Percentiles rank a stretch among this genome's conserved stretches.
Evolutionary conservation across 2,797 vertebrate species (phyloP).

Genomic region (Acipenser oxyrinchus): DNA sequence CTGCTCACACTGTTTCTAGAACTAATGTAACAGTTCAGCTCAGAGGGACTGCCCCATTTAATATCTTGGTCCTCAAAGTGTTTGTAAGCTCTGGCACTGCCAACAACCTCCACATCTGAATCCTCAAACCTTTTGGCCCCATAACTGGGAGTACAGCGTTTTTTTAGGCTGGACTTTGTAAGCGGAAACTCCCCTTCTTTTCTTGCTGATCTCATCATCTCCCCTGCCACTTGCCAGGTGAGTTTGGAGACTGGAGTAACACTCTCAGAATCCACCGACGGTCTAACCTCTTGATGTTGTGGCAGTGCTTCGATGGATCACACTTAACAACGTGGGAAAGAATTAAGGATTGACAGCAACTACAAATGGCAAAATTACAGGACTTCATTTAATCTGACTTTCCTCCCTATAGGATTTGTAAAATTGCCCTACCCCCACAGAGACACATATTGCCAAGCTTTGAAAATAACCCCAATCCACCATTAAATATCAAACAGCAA

Average conservation of each 20-base stretch:
- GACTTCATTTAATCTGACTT: not conserved
- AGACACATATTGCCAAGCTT: not conserved
- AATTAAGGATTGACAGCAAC: slow-evolving; percentile 51
- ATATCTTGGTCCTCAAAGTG: not conserved
- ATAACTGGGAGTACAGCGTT: not conserved
- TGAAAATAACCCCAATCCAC: not conserved
- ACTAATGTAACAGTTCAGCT: not conserved
- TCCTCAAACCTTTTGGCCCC: not conserved
- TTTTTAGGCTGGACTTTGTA: slow-evolving; percentile 32
- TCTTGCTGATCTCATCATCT: slow-evolving; percentile 66
- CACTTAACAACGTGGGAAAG: slow-evolving; percentile 68
- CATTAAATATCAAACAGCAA: not conserved
- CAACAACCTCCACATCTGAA: not conserved
- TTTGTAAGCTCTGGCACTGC: not conserved
- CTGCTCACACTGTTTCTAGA: not conserved
- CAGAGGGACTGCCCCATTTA: not conserved
- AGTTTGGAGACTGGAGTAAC: slow-evolving; percentile 60
- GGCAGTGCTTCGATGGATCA: slow-evolving; percentile 93
- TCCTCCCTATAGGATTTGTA: too few relatives aligned
- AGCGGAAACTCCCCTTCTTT: slow-evolving; percentile 62
- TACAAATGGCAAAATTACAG: not conserved
- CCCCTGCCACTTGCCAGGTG: slow-evolving; percentile 75
- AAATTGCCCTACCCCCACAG: too few relatives aligned
- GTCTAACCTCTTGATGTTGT: slow-evolving; percentile 81
- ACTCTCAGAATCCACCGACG: slow-evolving; percentile 13